Evolutionary conservation across 2,113 vertebrate genomes (phyloP), one percentile per base, ranked within the genome.

Genomic region (Orthonyx spaldingii): DNA sequence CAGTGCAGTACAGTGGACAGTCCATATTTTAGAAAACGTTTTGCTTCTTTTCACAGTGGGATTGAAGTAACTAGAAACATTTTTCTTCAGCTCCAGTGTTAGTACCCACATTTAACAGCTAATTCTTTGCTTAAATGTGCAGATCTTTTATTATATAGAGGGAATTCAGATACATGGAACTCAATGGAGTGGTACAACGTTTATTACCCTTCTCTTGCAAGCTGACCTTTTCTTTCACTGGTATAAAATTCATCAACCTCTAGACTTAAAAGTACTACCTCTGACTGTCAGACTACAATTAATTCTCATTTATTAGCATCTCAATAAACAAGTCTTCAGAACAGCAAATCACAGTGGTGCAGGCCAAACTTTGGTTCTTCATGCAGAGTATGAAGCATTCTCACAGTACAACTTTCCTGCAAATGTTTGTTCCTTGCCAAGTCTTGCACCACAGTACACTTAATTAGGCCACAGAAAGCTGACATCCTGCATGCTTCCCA

Each of bases 381-480:
- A 68, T 59, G 68, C 68, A 88, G 79, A 53, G 75, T 37, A 77
- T 33, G 79, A 86, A 68, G 49, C 19, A 75, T 90, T 84, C 68
- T 88, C 59, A 80, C 68, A 93, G 75, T 70, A 84, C 57, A 91
- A 30, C 53, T 74, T 75, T 71, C 75, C 87, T 53, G 35, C n/a
- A 86, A 93, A 84, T 10, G 33, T 42, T 90, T 94, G 65, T 24
- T 92, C 59, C 60, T 94, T 94, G 92, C 88, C 94, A 96, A 90
- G 72, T 21, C 80, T 68, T 90, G 24, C 76, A 53, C n/a, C 80
- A 69, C 56, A 68, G 41, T 68, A 75, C 44, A 49, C 75, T 81
- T 93, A 93, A 95, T 92, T 93, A 90, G 88, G 52, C 69, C 46
- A 75, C 22, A 71, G 44, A 93, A 92, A 89, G 33, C 69, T 87